Evolutionary conservation across 2,888 invertebrate genomes (phyloP), one percentile per base, ranked within the genome.

Genomic region (Terebella lapidaria): DNA sequence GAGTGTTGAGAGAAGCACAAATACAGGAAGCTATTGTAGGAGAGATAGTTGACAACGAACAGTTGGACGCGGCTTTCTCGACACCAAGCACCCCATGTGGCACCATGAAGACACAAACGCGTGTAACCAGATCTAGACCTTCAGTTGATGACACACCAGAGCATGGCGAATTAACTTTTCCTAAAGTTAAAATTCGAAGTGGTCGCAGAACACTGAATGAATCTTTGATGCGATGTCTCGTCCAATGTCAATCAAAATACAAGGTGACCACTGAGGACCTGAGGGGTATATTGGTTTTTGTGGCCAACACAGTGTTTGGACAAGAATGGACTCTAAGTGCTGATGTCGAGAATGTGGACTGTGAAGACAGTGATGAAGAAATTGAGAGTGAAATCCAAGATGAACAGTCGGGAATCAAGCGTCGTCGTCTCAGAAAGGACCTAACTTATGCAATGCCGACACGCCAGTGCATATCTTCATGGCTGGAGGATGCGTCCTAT

Each of bases 141-240:
- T n/a, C n/a, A n/a, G n/a, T n/a, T n/a, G n/a, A n/a, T n/a, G n/a
- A n/a, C n/a, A n/a, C n/a, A n/a, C n/a, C n/a, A n/a, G n/a, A n/a
- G n/a, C n/a, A n/a, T n/a, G n/a, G n/a, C n/a, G n/a, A n/a, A n/a
- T n/a, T n/a, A n/a, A n/a, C n/a, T n/a, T 53, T 53, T 53, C 54
- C 54, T 15, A 4, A 27, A 27, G 27, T 53, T 5, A 22, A 53
- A 53, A 53, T 53, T 15, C 27, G 54, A 10, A 26, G 5, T 53
- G 54, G 54, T 25, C 4, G 26, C 5, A 22, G 54, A 26, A 22
- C 15, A 4, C 20, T 53, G 26, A 53, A 53, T 53, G 54, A 53
- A 53, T 25, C 5, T 53, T 4, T 53, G 15, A 53, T 53, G 25
- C 15, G 54, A 5, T 53, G 54, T 53, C 10, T 53, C 4, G 54